These are phyloP conservation scores for Apis cerana DNA, from an alignment of 1,140 invertebrate species.

Conservation along the genomic window DNA sequence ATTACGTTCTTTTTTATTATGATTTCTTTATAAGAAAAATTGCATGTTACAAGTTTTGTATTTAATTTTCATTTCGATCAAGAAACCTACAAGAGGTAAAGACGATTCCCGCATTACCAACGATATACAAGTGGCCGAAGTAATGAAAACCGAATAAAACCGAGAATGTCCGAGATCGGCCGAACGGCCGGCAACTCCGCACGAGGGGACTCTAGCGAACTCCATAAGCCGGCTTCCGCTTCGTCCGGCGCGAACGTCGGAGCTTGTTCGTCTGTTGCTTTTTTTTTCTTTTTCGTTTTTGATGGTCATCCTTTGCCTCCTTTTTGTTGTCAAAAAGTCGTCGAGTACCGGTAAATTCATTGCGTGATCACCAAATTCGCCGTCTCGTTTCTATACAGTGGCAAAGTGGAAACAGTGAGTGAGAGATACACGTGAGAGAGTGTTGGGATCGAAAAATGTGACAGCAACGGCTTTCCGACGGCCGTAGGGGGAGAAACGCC, in stretches of 20 bases:
- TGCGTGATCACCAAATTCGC: background rate
- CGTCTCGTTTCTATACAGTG: background rate
- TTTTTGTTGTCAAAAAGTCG: background rate
- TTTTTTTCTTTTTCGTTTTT: slow-evolving; percentile 15
- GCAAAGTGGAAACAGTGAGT: slow-evolving; percentile 9
- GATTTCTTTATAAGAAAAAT: too few relatives aligned
- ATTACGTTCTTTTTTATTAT: too few relatives aligned
- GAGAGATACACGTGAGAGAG: slow-evolving; percentile 10
- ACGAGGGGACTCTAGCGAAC: slow-evolving; percentile 47
- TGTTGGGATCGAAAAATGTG: slow-evolving; percentile 40
- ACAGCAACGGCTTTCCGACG: slow-evolving; percentile 18
- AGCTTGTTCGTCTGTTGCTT: slow-evolving; percentile 17
- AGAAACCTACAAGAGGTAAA: slow-evolving; percentile 13
- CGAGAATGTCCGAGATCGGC: slow-evolving; percentile 64
- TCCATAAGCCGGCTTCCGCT: slow-evolving; percentile 56
- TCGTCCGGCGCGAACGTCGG: slow-evolving; percentile 39
- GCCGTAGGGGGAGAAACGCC: slow-evolving; percentile 40
- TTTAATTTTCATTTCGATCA: background rate
- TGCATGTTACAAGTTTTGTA: background rate
- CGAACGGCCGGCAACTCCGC: slow-evolving; percentile 54
- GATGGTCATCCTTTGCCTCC: slow-evolving; percentile 11
- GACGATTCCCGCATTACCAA: background rate
- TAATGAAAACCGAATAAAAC: slow-evolving; percentile 13
- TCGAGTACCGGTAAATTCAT: background rate
- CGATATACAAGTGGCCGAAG: background rate